Conservation (phyloP, 2,797 vertebrate species). For the Cuniculus paca region DNA sequence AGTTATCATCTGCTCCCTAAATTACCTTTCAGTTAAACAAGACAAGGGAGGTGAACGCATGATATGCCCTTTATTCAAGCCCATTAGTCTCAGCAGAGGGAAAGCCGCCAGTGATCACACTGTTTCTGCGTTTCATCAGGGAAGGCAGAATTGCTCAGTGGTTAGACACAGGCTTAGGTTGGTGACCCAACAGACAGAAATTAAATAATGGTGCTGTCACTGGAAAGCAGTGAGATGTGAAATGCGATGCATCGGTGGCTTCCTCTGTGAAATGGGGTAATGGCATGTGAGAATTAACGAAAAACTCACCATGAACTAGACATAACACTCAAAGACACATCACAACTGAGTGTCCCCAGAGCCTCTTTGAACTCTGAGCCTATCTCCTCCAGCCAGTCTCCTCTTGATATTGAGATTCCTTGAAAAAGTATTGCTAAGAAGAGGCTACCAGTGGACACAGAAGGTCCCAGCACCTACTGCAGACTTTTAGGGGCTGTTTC, state of each 20-base stretch:
- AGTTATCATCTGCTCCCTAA: not conserved
- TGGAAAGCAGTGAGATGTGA: not conserved
- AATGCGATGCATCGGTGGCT: not conserved
- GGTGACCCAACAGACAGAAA: not conserved
- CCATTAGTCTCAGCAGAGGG: not conserved
- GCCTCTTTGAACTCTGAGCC: not conserved
- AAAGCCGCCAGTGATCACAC: not conserved
- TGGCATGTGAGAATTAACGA: not conserved
- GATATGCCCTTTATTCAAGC: not conserved
- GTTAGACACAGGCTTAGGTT: not conserved
- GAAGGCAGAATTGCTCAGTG: not conserved
- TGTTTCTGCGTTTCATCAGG: fast-evolving
- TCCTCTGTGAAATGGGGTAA: not conserved
- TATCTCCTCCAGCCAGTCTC: not conserved
- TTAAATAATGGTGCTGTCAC: not conserved
- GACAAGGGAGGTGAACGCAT: not conserved
- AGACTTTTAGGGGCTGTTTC: not conserved
- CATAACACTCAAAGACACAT: not conserved
- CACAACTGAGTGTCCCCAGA: not conserved
- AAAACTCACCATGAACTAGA: not conserved
- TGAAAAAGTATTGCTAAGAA: not conserved
- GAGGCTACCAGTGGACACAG: not conserved
- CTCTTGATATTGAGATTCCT: not conserved
- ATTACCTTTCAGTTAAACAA: slow-evolving; percentile 33
- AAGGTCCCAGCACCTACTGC: not conserved